phyloP scores from a whole-genome alignment of 2,888 invertebrate genomes.

The Patella ulyssiponensis region DNA sequence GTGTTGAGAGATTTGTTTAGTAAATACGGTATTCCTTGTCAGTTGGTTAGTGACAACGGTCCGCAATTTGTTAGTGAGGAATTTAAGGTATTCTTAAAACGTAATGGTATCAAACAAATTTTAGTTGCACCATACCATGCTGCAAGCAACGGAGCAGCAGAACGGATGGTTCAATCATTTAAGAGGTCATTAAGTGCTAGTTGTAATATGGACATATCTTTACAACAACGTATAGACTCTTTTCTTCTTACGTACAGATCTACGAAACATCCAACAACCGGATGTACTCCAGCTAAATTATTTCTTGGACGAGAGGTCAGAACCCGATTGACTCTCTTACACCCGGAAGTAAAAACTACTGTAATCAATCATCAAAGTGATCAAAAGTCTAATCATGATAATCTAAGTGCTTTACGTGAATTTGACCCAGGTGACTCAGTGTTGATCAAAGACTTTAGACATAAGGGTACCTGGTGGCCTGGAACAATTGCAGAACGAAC shows the following conservation, averaged over 20 bases:
- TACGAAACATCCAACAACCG: background rate
- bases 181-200: background rate
- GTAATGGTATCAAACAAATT: background rate
- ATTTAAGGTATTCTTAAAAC: background rate
- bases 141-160: too few relatives aligned
- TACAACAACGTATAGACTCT: background rate
- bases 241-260: background rate
- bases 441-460: background rate
- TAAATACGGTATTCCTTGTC: slow-evolving; percentile 56
- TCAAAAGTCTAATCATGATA: background rate
- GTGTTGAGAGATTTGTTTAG: slow-evolving; percentile 65
- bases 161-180: background rate
- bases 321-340: background rate
- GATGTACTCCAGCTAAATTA: background rate
- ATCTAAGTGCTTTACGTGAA: background rate
- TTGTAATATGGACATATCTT: background rate
- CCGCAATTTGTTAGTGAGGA: background rate
- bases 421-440: background rate
- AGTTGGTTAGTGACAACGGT: slow-evolving; percentile 61
- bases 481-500: background rate
- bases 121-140: background rate
- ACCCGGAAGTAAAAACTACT: background rate
- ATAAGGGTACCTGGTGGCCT: background rate
- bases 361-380: background rate
- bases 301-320: background rate